These are phyloP conservation scores for Lasius fuliginosus DNA, from an alignment of 2,888 invertebrate species.

Conservation along the genomic window DNA sequence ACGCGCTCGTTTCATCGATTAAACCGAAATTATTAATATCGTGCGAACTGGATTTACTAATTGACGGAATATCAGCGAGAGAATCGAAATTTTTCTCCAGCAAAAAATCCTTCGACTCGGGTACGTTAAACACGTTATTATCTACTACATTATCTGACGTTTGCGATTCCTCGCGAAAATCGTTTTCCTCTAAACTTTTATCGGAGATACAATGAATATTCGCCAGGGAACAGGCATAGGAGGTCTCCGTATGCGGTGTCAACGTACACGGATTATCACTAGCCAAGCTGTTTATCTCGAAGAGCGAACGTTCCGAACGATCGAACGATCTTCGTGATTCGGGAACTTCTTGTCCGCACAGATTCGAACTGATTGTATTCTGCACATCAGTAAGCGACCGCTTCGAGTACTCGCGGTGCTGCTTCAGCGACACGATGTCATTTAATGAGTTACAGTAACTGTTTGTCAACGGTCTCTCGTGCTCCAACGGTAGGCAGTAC, in stretches of 20 bases:
- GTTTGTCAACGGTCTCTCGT: conserved; percentile 69
- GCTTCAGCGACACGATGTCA: conserved; percentile 79
- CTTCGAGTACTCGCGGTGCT: conserved; percentile 74
- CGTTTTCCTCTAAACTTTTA: conserved; percentile 65
- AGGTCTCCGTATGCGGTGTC: conserved; percentile 46
- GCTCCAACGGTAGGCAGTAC: conserved; percentile 78
- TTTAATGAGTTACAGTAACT: conserved; percentile 82
- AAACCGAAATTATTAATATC: conserved; percentile 65
- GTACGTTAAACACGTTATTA: conserved; percentile 48
- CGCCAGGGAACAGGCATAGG: conserved; percentile 60
- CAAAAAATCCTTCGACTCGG: conserved; percentile 55
- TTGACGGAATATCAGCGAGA: conserved; percentile 74
- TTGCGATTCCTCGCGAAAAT: conserved; percentile 65
- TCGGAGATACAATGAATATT: conserved; percentile 69
- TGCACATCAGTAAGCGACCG: conserved; percentile 77
- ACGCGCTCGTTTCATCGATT: conserved; percentile 57
- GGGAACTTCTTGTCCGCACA: conserved; percentile 70
- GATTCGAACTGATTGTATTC: conserved; percentile 75
- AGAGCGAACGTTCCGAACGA: conserved; percentile 72
- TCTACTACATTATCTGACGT: conserved; percentile 51
- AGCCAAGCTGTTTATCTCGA: conserved; percentile 73
- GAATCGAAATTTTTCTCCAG: conserved; percentile 75
- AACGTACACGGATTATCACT: conserved; percentile 73
- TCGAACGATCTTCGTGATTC: conserved; percentile 73
- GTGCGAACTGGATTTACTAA: conserved; percentile 67